A percentile compares a stretch with the other conserved stretches of the same genome.
phyloP scores from a whole-genome alignment of 1,140 invertebrate species.

The Cydia fagiglandana region DNA sequence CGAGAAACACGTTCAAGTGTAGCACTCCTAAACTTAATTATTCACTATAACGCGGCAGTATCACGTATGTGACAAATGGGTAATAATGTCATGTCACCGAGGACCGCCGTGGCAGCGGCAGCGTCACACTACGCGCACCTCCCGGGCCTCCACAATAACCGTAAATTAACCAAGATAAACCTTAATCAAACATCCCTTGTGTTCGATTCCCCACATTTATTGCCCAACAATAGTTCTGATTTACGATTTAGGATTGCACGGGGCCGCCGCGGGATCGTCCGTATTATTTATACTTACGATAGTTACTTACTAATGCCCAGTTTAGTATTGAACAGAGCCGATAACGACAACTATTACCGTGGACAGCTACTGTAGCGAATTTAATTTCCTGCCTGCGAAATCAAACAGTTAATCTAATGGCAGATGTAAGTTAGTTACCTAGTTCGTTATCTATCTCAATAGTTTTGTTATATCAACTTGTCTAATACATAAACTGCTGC shows the following conservation, averaged over 20 bases:
- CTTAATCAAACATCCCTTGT: slow-evolving; percentile 73
- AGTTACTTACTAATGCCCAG: slow-evolving; percentile 38
- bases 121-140: slow-evolving; percentile 17
- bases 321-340: slow-evolving; percentile 29
- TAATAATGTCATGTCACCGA: slow-evolving; percentile 27
- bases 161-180: slow-evolving; percentile 73
- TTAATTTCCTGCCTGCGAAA: slow-evolving; percentile 48
- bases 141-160: slow-evolving; percentile 53
- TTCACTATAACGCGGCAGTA: slow-evolving; percentile 22
- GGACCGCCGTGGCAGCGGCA: background rate
- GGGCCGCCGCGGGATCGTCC: slow-evolving; percentile 53
- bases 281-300: slow-evolving; percentile 57
- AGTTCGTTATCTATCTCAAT: slow-evolving; percentile 19
- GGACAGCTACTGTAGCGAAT: slow-evolving; percentile 44
- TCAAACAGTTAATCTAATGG: slow-evolving; percentile 35
- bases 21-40: slow-evolving; percentile 31
- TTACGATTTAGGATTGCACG: slow-evolving; percentile 67
- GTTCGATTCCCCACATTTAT: slow-evolving; percentile 67
- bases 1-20: slow-evolving; percentile 22
- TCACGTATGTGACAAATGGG: slow-evolving; percentile 24
- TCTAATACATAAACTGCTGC: slow-evolving; percentile 7
- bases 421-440: slow-evolving; percentile 21
- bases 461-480: slow-evolving; percentile 29
- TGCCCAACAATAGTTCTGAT: slow-evolving; percentile 75
- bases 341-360: slow-evolving; percentile 39